phyloP scores from a whole-genome alignment of 2,113 vertebrate genomes.

The Zeus faber region DNA sequence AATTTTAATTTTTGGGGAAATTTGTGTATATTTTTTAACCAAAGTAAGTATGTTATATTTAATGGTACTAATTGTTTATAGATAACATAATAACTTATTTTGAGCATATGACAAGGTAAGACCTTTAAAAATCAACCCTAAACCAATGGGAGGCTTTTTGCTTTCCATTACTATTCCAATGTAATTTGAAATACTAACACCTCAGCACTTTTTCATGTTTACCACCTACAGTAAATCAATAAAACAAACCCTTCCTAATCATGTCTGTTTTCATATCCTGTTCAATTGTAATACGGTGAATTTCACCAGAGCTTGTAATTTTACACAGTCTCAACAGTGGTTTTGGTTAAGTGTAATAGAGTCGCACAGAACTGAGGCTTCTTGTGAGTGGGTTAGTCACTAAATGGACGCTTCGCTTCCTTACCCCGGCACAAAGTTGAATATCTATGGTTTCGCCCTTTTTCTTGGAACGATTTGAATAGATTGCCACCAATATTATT shows the following conservation, averaged over 20 bases:
- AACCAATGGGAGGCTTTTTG: neutral
- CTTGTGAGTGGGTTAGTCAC: too few species aligned
- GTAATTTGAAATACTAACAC: conserved; percentile 24
- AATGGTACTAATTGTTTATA: conserved; percentile 28
- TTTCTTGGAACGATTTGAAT: too few species aligned
- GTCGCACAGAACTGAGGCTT: too few species aligned
- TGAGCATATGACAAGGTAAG: conserved; percentile 24
- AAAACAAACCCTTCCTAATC: conserved; percentile 30
- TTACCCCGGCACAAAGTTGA: too few species aligned
- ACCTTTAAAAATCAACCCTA: conserved; percentile 29
- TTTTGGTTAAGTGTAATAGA: too few species aligned
- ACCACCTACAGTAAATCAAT: conserved; percentile 36
- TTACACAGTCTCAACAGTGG: too few species aligned
- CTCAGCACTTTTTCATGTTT: conserved; percentile 31
- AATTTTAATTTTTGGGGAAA: conserved; percentile 27
- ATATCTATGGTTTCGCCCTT: too few species aligned
- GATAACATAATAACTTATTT: conserved; percentile 6
- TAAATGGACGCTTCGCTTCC: too few species aligned
- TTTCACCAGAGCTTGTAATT: too few species aligned
- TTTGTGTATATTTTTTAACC: conserved; percentile 55
- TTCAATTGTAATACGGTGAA: neutral
- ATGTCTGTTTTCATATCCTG: neutral
- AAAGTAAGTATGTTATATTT: conserved; percentile 32
- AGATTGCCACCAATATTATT: too few species aligned
- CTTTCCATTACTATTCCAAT: conserved; percentile 25